Percentiles rank a stretch among this genome's conserved stretches.
phyloP scores from a whole-genome alignment of 2,888 invertebrate species.

The Deroplatys truncata region DNA sequence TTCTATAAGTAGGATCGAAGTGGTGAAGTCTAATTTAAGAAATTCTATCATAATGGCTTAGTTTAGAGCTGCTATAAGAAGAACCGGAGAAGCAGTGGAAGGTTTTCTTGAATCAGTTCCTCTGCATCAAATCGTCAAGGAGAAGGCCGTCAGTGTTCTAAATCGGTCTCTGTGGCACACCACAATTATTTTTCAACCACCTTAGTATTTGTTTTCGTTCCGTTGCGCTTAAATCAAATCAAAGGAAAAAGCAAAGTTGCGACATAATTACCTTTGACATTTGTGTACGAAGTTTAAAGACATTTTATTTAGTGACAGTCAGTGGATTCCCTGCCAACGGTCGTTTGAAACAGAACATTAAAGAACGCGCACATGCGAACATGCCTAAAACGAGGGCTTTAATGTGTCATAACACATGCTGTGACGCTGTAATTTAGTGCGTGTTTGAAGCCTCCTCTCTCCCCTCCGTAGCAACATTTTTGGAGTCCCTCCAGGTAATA shows the following conservation, averaged over 20 bases:
- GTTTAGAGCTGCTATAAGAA: too few species aligned
- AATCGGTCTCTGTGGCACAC: neutral
- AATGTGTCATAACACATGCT: neutral
- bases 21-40: too few species aligned
- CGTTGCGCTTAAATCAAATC: neutral
- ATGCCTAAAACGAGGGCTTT: neutral
- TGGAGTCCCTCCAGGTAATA: neutral
- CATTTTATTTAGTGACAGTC: neutral
- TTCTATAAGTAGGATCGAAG: too few species aligned
- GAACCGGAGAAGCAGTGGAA: too few species aligned
- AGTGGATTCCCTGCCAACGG: neutral
- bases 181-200: neutral
- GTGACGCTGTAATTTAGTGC: neutral
- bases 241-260: neutral
- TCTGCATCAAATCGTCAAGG: too few species aligned
- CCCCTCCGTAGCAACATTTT: neutral
- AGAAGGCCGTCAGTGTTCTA: neutral
- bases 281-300: neutral
- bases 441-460: neutral
- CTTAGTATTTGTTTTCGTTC: neutral
- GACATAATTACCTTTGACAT: neutral
- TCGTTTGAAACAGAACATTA: neutral
- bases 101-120: too few species aligned
- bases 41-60: too few species aligned
- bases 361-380: neutral